Evolutionary conservation across 2,797 vertebrate genomes (phyloP).

Genomic region (Cetoscarus ocellatus): DNA sequence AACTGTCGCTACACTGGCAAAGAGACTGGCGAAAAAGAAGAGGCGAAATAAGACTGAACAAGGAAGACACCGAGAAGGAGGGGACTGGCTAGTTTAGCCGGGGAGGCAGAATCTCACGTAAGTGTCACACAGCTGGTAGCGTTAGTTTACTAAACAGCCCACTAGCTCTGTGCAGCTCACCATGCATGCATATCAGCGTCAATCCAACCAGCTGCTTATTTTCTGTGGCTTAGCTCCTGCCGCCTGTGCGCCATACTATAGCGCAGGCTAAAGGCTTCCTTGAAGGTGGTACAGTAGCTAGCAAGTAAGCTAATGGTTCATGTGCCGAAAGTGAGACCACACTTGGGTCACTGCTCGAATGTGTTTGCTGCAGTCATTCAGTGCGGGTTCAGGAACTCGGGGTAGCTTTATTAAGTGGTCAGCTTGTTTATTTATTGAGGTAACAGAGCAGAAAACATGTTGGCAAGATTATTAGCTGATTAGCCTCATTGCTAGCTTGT

Average conservation of each 20-base stretch:
- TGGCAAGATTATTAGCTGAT: constrained; percentile 57
- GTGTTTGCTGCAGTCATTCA: not conserved
- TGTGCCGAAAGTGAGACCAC: constrained; percentile 37
- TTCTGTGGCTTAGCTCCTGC: constrained; percentile 45
- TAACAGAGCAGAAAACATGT: not conserved
- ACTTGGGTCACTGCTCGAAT: not conserved
- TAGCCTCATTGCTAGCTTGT: constrained; percentile 65
- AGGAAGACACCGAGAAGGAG: constrained; percentile 74
- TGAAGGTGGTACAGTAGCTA: constrained; percentile 59
- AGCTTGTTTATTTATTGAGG: not conserved
- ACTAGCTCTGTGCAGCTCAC: constrained; percentile 38
- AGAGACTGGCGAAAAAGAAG: constrained; percentile 72
- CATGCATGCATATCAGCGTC: constrained; percentile 46
- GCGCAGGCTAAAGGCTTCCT: constrained; percentile 55
- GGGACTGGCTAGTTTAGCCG: constrained; percentile 79
- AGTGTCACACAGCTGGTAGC: constrained; percentile 55
- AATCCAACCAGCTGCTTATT: constrained; percentile 45
- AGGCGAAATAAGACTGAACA: constrained; percentile 72
- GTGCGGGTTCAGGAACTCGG: not conserved
- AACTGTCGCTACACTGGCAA: constrained; percentile 65
- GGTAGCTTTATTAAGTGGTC: not conserved
- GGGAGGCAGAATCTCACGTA: constrained; percentile 75
- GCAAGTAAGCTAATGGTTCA: constrained; percentile 42
- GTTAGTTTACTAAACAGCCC: constrained; percentile 38
- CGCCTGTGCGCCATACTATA: constrained; percentile 55